These are phyloP conservation scores for Harmothoe impar DNA, from an alignment of 2,888 invertebrate genomes.

Conservation along the genomic window DNA sequence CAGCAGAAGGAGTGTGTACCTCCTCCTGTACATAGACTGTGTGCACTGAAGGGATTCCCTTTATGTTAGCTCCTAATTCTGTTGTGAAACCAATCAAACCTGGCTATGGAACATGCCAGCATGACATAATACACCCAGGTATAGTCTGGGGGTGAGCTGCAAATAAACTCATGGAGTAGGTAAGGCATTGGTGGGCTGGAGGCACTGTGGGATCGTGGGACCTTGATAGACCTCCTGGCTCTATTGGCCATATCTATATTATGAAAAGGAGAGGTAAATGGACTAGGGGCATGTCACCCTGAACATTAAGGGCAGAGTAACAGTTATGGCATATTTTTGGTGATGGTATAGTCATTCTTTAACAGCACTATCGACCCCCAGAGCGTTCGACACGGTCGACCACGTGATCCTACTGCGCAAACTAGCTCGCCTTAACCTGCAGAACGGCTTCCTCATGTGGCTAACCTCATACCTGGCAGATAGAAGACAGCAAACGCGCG, in stretches of 20 bases:
- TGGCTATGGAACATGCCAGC: neutral
- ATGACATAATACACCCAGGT: neutral
- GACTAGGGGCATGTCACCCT: too few relatives aligned
- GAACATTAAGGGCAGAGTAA: too few relatives aligned
- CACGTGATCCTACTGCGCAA: too few relatives aligned
- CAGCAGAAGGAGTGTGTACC: neutral
- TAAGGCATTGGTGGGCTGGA: neutral
- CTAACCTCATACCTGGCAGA: too few relatives aligned
- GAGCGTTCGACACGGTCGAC: too few relatives aligned
- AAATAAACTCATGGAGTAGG: neutral
- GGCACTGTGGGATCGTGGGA: neutral
- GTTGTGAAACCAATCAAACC: constrained; percentile 21
- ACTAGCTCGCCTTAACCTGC: too few relatives aligned
- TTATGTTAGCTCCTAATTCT: neutral
- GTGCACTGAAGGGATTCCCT: neutral
- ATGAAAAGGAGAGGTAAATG: neutral
- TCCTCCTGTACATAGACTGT: neutral
- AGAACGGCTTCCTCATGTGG: too few relatives aligned
- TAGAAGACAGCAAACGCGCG: too few relatives aligned
- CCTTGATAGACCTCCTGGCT: neutral
- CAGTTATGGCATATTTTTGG: too few relatives aligned
- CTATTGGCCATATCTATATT: too few relatives aligned
- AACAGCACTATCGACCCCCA: too few relatives aligned
- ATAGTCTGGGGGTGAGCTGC: neutral
- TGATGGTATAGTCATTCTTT: too few relatives aligned